Evolutionary conservation across 64 coral and sea anemone genomes (phyloP).

Genomic region (Catalaphyllia jardinei): DNA sequence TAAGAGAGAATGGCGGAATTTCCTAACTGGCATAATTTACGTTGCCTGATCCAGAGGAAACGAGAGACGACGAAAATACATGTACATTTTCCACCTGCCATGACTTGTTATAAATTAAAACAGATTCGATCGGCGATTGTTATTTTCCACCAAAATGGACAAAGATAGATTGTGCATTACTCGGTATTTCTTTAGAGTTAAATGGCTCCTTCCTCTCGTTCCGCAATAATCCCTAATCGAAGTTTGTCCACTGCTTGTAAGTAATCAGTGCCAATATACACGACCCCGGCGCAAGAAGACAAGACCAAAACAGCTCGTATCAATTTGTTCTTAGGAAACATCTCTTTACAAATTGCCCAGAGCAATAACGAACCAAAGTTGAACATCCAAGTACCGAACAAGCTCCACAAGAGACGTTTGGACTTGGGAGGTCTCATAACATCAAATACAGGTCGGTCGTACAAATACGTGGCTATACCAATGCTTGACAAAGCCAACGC

Average conservation of each 20-base stretch:
- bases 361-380: constrained; percentile 76
- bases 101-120: too few species aligned
- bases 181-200: not conserved
- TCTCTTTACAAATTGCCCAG: constrained; percentile 81
- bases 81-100: too few species aligned
- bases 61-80: too few species aligned
- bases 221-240: constrained; percentile 44
- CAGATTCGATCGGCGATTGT: too few species aligned
- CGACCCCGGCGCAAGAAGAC: constrained; percentile 53
- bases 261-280: constrained; percentile 58
- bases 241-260: constrained; percentile 49
- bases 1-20: too few species aligned
- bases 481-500: constrained; percentile 63
- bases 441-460: constrained; percentile 54
- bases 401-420: constrained; percentile 72
- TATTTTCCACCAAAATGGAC: too few species aligned
- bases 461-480: constrained; percentile 56
- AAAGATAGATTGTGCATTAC: not conserved
- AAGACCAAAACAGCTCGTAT: constrained; percentile 45
- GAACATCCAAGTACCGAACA: constrained; percentile 58
- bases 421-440: constrained; percentile 47
- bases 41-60: not conserved
- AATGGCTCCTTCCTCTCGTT: constrained; percentile 31
- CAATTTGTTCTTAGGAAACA: constrained; percentile 48
- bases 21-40: too few species aligned